These are phyloP conservation scores for Globia sparganii DNA, from an alignment of 2,888 invertebrate genomes.

Conservation along the genomic window DNA sequence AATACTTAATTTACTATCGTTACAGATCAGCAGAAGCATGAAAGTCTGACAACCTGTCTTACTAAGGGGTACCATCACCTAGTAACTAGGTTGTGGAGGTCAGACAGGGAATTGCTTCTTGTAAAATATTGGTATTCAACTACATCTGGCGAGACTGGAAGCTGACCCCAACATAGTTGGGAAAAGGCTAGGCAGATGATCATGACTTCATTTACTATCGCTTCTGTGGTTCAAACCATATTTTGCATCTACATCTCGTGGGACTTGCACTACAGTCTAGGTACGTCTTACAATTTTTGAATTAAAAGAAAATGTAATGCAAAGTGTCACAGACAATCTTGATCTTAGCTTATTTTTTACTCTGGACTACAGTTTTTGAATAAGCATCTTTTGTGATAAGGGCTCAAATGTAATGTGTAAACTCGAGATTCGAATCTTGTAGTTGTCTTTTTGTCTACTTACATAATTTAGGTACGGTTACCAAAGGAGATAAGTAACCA, in stretches of 20 bases:
- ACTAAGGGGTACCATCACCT: too few species aligned
- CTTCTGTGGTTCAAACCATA: constrained; percentile 24
- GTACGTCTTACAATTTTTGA: constrained; percentile 57
- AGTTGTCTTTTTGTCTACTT: not conserved
- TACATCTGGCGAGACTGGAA: too few species aligned
- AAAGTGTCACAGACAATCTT: constrained; percentile 54
- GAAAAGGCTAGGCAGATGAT: too few species aligned
- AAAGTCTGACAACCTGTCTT: too few species aligned
- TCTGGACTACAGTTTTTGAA: constrained; percentile 40
- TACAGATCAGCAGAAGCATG: too few species aligned
- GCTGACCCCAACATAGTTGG: too few species aligned
- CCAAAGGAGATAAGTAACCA: too few species aligned
- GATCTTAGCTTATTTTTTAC: constrained; percentile 44
- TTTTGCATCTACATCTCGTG: constrained; percentile 49
- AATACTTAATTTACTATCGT: too few species aligned
- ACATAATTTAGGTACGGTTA: not conserved
- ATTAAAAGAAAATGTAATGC: constrained; percentile 64
- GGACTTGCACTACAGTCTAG: constrained; percentile 45
- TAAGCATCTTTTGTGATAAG: constrained; percentile 35
- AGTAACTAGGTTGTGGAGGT: too few species aligned
- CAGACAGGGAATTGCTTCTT: too few species aligned
- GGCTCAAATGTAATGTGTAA: not conserved
- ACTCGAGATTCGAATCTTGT: not conserved
- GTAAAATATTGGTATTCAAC: too few species aligned
- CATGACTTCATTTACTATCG: not conserved